phyloP scores from a whole-genome alignment of 2,113 vertebrate species.

The Benitochromis conjunctus region DNA sequence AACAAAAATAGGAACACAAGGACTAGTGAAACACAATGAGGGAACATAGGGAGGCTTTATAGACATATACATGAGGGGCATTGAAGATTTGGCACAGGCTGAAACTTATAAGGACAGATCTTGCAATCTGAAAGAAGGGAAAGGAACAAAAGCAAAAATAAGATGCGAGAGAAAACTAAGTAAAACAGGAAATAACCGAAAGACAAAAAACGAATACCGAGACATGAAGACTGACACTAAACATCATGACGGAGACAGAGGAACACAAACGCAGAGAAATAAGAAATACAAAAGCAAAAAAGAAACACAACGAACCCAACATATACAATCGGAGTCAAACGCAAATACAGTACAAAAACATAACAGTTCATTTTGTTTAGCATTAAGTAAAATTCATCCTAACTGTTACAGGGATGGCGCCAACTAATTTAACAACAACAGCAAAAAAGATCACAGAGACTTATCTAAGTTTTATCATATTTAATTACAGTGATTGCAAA shows the following conservation, averaged over 20 bases:
- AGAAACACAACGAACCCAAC: accelerated
- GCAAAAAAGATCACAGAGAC: neutral
- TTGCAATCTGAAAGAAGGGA: neutral
- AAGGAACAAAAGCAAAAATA: neutral
- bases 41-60: neutral
- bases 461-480: neutral
- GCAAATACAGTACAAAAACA: neutral
- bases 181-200: neutral
- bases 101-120: accelerated
- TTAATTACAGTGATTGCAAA: neutral
- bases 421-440: neutral
- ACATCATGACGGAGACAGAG: neutral
- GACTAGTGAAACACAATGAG: neutral
- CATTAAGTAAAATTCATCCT: neutral
- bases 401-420: accelerated
- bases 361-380: neutral
- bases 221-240: neutral
- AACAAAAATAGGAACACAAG: neutral
- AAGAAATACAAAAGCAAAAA: neutral
- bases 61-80: neutral
- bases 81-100: neutral
- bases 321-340: neutral
- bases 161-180: neutral
- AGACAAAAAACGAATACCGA: neutral
- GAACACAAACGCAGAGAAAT: neutral